Evolutionary conservation across 2,113 vertebrate genomes (phyloP).

Genomic region (Clarias batrachus): DNA sequence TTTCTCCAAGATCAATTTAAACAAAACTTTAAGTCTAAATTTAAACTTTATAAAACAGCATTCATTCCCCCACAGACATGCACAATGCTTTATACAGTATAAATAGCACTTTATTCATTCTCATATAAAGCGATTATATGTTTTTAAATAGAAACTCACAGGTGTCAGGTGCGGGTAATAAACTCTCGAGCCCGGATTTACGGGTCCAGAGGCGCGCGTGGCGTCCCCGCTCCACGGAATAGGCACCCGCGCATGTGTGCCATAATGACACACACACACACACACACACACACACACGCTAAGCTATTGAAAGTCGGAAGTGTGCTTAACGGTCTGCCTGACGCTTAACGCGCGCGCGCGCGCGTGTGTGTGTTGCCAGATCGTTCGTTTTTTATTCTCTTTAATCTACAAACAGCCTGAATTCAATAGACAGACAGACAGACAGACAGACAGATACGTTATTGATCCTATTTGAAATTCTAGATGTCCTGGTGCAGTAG

Average conservation of each 20-base stretch:
- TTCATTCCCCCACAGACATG: too few relatives aligned
- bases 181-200: not conserved
- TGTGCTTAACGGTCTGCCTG: not conserved
- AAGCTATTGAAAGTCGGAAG: not conserved
- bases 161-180: not conserved
- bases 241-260: not conserved
- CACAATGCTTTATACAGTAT: not conserved
- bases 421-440: too few relatives aligned
- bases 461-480: too few relatives aligned
- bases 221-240: not conserved
- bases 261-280: not conserved
- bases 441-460: too few relatives aligned
- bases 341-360: not conserved
- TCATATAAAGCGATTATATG: too few relatives aligned
- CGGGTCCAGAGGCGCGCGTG: not conserved
- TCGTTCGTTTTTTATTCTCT: not conserved
- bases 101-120: not conserved
- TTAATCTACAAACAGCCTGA: not conserved
- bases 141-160: not conserved
- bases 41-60: too few relatives aligned
- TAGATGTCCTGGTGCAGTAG: too few relatives aligned
- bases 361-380: not conserved
- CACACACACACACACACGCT: not conserved
- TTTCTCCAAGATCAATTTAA: too few relatives aligned
- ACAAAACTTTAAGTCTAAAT: too few relatives aligned